Percentiles rank a stretch among this genome's conserved stretches.
phyloP scores from a whole-genome alignment of 2,797 vertebrate species.

The Buceros bicornis region DNA sequence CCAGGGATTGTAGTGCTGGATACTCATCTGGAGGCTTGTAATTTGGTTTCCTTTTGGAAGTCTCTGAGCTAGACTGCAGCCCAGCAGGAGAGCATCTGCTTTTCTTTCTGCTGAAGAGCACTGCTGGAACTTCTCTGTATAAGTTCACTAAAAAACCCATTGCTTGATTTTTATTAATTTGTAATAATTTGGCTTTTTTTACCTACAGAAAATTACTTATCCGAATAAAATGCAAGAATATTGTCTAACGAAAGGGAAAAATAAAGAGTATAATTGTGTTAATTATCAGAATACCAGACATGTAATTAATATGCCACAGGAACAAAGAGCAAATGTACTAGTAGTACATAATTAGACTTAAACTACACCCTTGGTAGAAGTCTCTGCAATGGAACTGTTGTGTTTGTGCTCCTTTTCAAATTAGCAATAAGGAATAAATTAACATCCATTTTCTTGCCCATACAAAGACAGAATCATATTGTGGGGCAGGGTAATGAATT shows the following conservation, averaged over 20 bases:
- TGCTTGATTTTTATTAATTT: conserved; percentile 44
- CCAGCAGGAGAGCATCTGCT: background rate
- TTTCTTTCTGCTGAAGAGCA: background rate
- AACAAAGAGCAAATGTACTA: conserved; percentile 79
- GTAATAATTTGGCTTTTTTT: conserved; percentile 30
- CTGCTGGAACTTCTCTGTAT: background rate
- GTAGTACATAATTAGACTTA: conserved; percentile 74
- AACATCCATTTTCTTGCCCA: conserved; percentile 55
- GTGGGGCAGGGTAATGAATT: conserved; percentile 55
- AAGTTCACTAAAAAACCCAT: background rate
- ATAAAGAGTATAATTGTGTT: conserved; percentile 77
- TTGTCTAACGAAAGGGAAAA: conserved; percentile 42
- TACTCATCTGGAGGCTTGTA: background rate
- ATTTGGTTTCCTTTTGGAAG: background rate
- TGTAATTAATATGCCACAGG: conserved; percentile 80
- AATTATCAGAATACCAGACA: conserved; percentile 76
- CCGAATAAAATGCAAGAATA: conserved; percentile 17
- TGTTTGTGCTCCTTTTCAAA: conserved; percentile 78
- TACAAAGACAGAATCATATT: conserved; percentile 44
- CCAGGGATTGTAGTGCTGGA: background rate
- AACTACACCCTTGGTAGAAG: conserved; percentile 71
- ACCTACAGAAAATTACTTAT: conserved; percentile 59
- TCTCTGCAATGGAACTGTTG: conserved; percentile 27
- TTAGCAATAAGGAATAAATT: conserved; percentile 79
- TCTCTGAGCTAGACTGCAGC: background rate